Conservation (phyloP, 2,113 vertebrate genomes). For the Ailurus styani region DNA sequence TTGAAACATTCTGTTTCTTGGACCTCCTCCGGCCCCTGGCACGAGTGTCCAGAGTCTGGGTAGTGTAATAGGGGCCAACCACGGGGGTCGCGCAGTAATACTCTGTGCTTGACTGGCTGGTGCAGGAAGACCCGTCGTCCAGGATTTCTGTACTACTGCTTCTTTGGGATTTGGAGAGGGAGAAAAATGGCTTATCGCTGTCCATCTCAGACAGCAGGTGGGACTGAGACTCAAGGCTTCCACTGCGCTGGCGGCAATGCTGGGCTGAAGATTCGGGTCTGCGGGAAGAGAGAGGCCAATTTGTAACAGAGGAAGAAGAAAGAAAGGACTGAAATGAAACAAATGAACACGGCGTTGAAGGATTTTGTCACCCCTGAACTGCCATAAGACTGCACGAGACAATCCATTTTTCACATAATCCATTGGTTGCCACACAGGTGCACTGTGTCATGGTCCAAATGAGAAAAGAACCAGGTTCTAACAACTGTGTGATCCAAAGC, state of each 20-base stretch:
- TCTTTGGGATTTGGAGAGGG: slow-evolving; percentile 84
- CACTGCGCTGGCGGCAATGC: slow-evolving; percentile 92
- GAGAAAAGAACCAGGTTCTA: not conserved
- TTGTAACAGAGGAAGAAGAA: not conserved
- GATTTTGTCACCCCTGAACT: not conserved
- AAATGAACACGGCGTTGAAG: fast-evolving
- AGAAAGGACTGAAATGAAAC: not conserved
- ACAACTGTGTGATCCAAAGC: not conserved
- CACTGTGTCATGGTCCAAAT: not conserved
- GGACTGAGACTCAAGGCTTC: slow-evolving; percentile 95
- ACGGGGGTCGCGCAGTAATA: slow-evolving; percentile 82
- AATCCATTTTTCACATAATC: not conserved
- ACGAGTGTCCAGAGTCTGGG: slow-evolving; percentile 85
- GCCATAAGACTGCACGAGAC: not conserved
- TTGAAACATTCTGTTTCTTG: slow-evolving; percentile 86
- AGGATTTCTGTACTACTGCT: slow-evolving; percentile 97
- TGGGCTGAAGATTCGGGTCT: slow-evolving; percentile 86
- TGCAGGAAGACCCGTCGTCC: slow-evolving; percentile 95
- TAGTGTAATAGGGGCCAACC: slow-evolving; percentile 79
- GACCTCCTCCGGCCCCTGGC: slow-evolving; percentile 87
- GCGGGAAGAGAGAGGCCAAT: not conserved
- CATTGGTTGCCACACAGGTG: not conserved
- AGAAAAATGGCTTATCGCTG: slow-evolving; percentile 77
- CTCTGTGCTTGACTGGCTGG: slow-evolving; percentile 95
- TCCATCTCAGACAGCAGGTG: slow-evolving; percentile 83